These are phyloP conservation scores for Mus spretus DNA, from an alignment of 2,797 vertebrate species.

Conservation along the genomic window DNA sequence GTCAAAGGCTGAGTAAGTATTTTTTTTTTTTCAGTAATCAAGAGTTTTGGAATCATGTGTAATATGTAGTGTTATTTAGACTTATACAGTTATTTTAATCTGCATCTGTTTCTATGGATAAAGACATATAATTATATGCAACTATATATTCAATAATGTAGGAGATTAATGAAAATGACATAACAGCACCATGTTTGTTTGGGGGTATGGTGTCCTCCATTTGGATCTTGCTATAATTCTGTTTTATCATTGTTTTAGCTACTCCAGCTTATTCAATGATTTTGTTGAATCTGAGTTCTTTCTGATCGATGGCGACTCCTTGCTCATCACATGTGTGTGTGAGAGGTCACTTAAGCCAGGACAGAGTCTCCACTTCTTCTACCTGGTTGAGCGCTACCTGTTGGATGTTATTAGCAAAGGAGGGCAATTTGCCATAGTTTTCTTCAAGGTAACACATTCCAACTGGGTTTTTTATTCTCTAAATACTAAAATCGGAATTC, in stretches of 20 bases:
- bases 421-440: constrained; percentile 85
- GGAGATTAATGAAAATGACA: background rate
- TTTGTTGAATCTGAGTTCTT: constrained; percentile 88
- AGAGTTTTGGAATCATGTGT: background rate
- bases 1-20: constrained; percentile 81
- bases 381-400: constrained; percentile 83
- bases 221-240: constrained; percentile 15
- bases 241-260: constrained; percentile 71
- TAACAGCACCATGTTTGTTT: background rate
- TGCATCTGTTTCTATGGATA: background rate
- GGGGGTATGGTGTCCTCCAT: background rate
- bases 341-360: constrained; percentile 74
- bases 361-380: constrained; percentile 86
- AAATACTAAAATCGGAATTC: background rate
- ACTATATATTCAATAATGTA: background rate
- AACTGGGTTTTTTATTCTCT: background rate
- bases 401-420: constrained; percentile 84
- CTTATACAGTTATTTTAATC: background rate
- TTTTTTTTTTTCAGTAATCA: background rate
- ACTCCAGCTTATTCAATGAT: constrained; percentile 86
- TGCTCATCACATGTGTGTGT: constrained; percentile 80
- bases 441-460: constrained; percentile 85
- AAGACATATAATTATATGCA: background rate
- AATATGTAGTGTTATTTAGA: background rate
- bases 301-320: constrained; percentile 87